phyloP scores from a whole-genome alignment of 2,888 invertebrate genomes.

The Xestobium rufovillosum region DNA sequence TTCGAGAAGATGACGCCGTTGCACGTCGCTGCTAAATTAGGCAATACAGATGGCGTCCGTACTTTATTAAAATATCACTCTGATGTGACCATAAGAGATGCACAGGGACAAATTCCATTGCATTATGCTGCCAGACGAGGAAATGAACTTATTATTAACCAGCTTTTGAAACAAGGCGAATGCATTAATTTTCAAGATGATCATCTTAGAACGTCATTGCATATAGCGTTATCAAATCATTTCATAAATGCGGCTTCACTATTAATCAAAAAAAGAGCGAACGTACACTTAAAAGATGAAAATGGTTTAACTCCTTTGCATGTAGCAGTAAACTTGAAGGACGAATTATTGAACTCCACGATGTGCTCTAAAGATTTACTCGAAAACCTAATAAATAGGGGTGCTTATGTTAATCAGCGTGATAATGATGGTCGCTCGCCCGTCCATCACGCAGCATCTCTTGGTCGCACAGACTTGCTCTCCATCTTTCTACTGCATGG shows the following conservation, averaged over 20 bases:
- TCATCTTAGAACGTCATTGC: neutral
- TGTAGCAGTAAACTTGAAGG: neutral
- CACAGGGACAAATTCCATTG: neutral
- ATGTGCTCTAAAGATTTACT: neutral
- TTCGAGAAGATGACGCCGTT: neutral
- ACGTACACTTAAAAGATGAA: no score
- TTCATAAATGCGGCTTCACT: no score
- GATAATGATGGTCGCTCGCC: neutral
- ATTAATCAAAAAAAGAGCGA: no score
- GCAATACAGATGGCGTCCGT: neutral
- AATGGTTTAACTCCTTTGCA: no score
- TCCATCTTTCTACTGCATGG: neutral
- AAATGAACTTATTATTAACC: neutral
- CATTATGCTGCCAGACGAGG: neutral
- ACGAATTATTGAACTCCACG: neutral
- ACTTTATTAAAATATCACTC: neutral
- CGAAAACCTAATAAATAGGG: neutral
- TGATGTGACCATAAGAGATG: neutral
- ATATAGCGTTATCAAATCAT: neutral
- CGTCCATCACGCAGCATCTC: neutral
- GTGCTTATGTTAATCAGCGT: neutral
- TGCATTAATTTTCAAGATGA: neutral
- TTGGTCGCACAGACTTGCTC: neutral
- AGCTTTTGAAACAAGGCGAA: slow-evolving; percentile 1
- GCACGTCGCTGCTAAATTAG: neutral